Conservation (phyloP, 2,113 vertebrate genomes). For the Alces alces region DNA sequence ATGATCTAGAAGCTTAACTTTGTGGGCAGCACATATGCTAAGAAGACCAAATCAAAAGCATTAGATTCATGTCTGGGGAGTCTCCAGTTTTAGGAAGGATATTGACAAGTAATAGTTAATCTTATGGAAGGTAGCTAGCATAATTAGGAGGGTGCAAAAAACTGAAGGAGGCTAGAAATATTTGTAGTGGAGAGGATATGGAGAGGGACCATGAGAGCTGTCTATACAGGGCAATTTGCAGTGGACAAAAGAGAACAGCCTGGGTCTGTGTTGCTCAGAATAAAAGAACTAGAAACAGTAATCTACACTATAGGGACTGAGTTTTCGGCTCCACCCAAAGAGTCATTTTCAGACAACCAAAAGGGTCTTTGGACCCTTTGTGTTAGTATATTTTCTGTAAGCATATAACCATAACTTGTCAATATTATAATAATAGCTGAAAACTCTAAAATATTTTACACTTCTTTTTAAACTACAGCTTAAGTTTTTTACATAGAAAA, state of each 20-base stretch:
- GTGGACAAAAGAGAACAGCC: not conserved
- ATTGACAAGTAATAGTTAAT: not conserved
- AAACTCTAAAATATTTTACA: not conserved
- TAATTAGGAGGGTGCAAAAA: not conserved
- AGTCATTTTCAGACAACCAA: not conserved
- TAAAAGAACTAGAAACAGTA: not conserved
- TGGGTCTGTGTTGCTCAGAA: not conserved
- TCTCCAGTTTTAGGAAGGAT: not conserved
- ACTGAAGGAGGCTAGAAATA: not conserved
- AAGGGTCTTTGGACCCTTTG: not conserved
- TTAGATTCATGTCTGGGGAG: not conserved
- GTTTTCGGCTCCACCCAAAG: not conserved
- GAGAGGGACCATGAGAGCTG: not conserved
- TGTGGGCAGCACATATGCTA: not conserved
- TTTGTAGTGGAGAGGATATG: not conserved
- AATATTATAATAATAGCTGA: not conserved
- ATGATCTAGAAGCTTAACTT: not conserved
- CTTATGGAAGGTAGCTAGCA: not conserved
- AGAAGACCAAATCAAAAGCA: not conserved
- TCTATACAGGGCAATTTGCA: not conserved
- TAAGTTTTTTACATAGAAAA: not conserved
- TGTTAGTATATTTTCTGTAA: not conserved
- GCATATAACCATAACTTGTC: not conserved
- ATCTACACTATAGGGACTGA: fast-evolving
- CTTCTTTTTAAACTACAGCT: not conserved